Conservation (phyloP, 30 jellyfish, hydroid and myxozoan species). For the Pseudorhiza aurosa region DNA sequence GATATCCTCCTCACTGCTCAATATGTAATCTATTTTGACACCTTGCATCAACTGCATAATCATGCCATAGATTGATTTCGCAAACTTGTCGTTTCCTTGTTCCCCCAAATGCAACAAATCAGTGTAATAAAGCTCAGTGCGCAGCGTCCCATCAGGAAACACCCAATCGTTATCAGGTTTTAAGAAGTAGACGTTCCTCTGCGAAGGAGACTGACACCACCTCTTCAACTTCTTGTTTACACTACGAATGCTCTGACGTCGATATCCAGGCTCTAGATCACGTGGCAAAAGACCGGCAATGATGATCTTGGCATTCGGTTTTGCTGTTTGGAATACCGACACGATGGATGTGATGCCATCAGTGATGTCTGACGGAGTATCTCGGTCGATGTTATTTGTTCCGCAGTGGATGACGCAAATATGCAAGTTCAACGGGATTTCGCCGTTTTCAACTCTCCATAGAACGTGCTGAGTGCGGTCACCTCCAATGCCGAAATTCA, state of each 20-base stretch:
- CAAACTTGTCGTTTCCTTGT: constrained; percentile 89
- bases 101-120: constrained; percentile 88
- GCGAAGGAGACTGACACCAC: constrained; percentile 80
- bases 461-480: constrained; percentile 96
- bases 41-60: constrained; percentile 83
- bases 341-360: constrained; percentile 93
- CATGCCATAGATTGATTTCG: constrained; percentile 73
- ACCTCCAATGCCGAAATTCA: constrained; percentile 97
- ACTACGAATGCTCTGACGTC: constrained; percentile 77
- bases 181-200: constrained; percentile 83
- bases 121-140: constrained; percentile 63
- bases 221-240: constrained; percentile 82
- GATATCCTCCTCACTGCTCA: constrained; percentile 86
- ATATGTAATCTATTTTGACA: constrained; percentile 35
- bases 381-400: constrained; percentile 87
- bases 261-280: constrained; percentile 67
- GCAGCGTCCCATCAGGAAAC: constrained; percentile 74
- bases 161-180: constrained; percentile 96
- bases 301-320: constrained; percentile 93
- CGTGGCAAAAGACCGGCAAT: constrained; percentile 93
- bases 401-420: constrained; percentile 92
- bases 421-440: constrained; percentile 77
- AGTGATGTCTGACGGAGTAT: constrained; percentile 85
- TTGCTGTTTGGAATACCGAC: constrained; percentile 87
- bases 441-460: constrained; percentile 95